Conservation (phyloP, 2,888 invertebrate species). For the Troides aeacus region DNA sequence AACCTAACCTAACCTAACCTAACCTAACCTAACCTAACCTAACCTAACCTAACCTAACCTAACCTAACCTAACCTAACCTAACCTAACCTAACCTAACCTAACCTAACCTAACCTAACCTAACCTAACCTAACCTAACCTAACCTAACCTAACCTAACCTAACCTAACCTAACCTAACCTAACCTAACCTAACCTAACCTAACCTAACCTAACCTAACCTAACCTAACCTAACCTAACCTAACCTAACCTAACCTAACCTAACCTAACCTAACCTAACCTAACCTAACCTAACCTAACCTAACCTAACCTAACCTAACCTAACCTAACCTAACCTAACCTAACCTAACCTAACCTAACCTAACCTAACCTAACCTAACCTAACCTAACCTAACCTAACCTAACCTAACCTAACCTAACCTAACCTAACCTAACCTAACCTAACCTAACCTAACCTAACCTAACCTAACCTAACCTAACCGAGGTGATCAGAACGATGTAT, state of each 20-base stretch:
- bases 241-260: conserved; percentile 9
- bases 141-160: conserved; percentile 15
- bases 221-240: conserved; percentile 27
- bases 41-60: neutral
- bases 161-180: conserved; percentile 32
- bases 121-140: conserved; percentile 29
- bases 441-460: conserved; percentile 34
- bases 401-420: neutral
- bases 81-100: conserved; percentile 28
- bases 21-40: too few species aligned
- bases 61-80: too few species aligned
- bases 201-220: conserved; percentile 27
- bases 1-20: too few species aligned
- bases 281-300: too few species aligned
- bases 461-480: too few species aligned
- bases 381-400: neutral
- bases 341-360: conserved; percentile 9
- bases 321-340: conserved; percentile 9
- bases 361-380: conserved; percentile 3
- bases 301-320: conserved; percentile 6
- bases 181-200: too few species aligned
- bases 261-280: conserved; percentile 9
- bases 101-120: conserved; percentile 29
- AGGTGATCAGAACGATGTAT: too few species aligned
- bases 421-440: conserved; percentile 36